Percentiles rank a stretch among this genome's conserved stretches.
Conservation (phyloP, 2,113 vertebrate species). For the Meriones unguiculatus region DNA sequence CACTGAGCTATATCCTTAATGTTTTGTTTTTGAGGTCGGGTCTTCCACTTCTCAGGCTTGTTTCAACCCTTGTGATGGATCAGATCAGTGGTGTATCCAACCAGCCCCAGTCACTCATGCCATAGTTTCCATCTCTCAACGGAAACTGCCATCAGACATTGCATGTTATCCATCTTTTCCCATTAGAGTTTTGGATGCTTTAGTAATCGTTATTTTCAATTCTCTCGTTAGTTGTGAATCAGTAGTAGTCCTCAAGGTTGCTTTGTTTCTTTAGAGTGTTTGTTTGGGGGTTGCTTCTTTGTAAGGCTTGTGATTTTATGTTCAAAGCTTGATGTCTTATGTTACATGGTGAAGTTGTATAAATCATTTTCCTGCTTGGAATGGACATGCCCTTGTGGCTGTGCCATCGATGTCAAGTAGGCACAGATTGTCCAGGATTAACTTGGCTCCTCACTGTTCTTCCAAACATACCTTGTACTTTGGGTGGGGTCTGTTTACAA, state of each 20-base stretch:
- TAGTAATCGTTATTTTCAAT: not conserved
- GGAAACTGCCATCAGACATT: not conserved
- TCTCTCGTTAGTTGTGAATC: not conserved
- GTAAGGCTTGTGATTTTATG: not conserved
- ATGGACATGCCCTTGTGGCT: no score
- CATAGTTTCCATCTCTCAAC: not conserved
- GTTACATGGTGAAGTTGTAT: not conserved
- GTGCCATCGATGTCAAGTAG: not conserved
- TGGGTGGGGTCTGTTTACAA: not conserved
- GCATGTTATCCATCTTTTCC: not conserved
- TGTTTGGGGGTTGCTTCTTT: not conserved
- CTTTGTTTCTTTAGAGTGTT: not conserved
- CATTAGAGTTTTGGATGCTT: not conserved
- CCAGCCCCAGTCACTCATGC: not conserved
- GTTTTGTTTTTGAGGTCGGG: not conserved
- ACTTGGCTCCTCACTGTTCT: not conserved
- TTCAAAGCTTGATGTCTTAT: not conserved
- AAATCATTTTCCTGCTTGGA: not conserved
- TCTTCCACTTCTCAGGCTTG: not conserved
- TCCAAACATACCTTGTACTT: not conserved
- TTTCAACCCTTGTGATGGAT: not conserved
- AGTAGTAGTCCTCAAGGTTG: not conserved
- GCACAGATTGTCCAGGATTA: not conserved
- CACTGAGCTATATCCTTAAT: not conserved
- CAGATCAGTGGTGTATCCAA: no score